These are phyloP conservation scores for Chlorodrepanis virens DNA, from an alignment of 2,113 vertebrate species.

Conservation along the genomic window DNA sequence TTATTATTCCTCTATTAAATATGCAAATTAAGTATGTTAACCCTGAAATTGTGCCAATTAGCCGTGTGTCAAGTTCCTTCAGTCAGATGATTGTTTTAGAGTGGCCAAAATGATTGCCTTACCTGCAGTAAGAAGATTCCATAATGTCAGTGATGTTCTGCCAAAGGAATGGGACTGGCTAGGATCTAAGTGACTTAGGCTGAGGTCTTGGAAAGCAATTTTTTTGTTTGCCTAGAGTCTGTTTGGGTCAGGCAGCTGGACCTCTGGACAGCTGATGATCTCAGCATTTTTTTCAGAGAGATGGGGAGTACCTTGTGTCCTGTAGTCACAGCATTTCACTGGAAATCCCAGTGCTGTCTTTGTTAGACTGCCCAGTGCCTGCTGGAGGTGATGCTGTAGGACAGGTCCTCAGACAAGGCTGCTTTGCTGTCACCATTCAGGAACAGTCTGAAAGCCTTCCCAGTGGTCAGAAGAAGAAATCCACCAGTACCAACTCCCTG, in stretches of 20 bases:
- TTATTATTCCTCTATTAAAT: neutral
- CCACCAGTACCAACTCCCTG: neutral
- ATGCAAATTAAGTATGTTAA: neutral
- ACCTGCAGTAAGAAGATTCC: neutral
- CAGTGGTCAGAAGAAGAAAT: neutral
- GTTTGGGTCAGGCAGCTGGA: neutral
- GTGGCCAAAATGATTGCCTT: neutral
- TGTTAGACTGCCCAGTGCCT: neutral
- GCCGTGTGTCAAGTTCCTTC: neutral
- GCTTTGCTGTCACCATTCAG: neutral
- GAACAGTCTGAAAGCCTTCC: neutral
- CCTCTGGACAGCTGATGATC: neutral
- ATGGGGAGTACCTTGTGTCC: neutral
- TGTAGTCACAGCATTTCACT: neutral
- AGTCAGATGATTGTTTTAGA: neutral
- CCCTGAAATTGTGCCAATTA: neutral
- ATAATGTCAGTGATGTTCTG: neutral
- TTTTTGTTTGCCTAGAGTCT: neutral
- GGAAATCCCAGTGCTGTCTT: neutral
- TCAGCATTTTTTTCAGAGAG: neutral
- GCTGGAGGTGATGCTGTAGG: neutral
- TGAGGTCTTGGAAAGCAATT: neutral
- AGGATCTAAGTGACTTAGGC: neutral
- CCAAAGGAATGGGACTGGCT: neutral
- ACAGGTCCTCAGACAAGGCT: neutral